These are phyloP conservation scores for Nephrotoma appendiculata DNA, from an alignment of 2,888 invertebrate genomes.

Conservation along the genomic window DNA sequence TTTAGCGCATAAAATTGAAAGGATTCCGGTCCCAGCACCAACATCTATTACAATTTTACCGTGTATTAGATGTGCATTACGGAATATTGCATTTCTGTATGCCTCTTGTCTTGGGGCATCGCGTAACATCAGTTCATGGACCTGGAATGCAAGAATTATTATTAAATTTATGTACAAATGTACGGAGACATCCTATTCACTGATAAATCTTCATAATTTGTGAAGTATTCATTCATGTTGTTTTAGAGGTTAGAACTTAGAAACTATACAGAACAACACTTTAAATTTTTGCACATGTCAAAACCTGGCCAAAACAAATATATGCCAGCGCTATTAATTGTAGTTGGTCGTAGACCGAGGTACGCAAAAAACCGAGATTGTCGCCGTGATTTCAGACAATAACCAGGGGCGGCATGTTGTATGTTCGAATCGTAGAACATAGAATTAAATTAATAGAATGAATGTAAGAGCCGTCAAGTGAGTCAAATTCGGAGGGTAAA, in stretches of 20 bases:
- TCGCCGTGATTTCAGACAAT: too few species aligned
- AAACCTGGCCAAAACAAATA: not conserved
- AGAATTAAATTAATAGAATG: too few species aligned
- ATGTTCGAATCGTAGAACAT: too few species aligned
- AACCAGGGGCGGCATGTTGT: too few species aligned
- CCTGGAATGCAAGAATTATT: constrained; percentile 32
- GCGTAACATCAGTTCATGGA: constrained; percentile 66
- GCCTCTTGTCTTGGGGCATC: constrained; percentile 62
- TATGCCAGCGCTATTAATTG: not conserved
- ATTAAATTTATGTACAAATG: not conserved
- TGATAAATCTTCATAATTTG: not conserved
- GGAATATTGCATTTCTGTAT: constrained; percentile 65
- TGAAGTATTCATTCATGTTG: not conserved
- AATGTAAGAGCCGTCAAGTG: too few species aligned
- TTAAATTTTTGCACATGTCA: not conserved
- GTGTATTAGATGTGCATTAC: constrained; percentile 47
- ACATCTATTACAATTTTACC: constrained; percentile 75
- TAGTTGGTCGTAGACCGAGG: not conserved
- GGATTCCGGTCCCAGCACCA: constrained; percentile 75
- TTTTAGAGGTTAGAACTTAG: not conserved
- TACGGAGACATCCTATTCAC: not conserved
- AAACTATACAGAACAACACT: not conserved
- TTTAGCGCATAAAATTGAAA: constrained; percentile 75
- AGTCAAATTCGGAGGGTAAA: too few species aligned
- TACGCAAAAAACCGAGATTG: too few species aligned